These are phyloP conservation scores for Drosophila grimshawi DNA, from an alignment of 1,140 invertebrate species.

Conservation along the genomic window DNA sequence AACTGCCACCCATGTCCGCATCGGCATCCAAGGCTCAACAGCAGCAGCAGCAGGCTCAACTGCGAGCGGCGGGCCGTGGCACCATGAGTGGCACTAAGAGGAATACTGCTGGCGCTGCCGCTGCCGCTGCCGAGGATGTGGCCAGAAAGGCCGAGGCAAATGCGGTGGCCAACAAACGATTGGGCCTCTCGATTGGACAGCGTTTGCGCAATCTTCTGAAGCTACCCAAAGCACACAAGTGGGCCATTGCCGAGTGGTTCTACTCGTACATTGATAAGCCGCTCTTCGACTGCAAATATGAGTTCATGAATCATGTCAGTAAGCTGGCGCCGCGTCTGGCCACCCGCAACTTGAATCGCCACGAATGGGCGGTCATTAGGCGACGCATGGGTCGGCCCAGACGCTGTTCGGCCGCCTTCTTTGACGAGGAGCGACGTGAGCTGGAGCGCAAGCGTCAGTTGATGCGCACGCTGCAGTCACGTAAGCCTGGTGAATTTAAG, in stretches of 20 bases:
- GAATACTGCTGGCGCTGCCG: slow-evolving; percentile 33
- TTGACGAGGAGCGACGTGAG: slow-evolving; percentile 96
- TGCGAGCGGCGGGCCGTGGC: slow-evolving; percentile 6
- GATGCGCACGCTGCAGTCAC: slow-evolving; percentile 96
- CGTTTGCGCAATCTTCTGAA: slow-evolving; percentile 97
- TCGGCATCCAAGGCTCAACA: slow-evolving; percentile 4
- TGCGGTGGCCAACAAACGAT: slow-evolving; percentile 79
- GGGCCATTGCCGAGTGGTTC: slow-evolving; percentile 99
- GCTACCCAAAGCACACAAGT: slow-evolving; percentile 99
- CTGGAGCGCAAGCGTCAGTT: slow-evolving; percentile 95
- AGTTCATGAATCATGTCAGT: slow-evolving; percentile 97
- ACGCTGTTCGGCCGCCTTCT: slow-evolving; percentile 96
- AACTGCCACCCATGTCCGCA: slow-evolving; percentile 13
- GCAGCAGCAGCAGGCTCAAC: slow-evolving; percentile 6
- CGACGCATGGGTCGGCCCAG: slow-evolving; percentile 98
- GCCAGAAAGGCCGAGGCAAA: slow-evolving; percentile 47
- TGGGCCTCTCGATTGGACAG: slow-evolving; percentile 95
- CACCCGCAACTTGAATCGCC: slow-evolving; percentile 92
- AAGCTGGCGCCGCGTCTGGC: slow-evolving; percentile 98
- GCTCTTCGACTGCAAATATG: slow-evolving; percentile 97
- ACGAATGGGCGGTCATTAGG: slow-evolving; percentile 98
- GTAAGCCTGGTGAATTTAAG: slow-evolving; percentile 89
- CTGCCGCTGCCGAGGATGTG: slow-evolving; percentile 41
- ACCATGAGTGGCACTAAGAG: slow-evolving; percentile 25
- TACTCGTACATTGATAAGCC: slow-evolving; percentile 99